These are phyloP conservation scores for Coregonus ussuriensis DNA, from an alignment of 2,797 vertebrate species.

Conservation along the genomic window DNA sequence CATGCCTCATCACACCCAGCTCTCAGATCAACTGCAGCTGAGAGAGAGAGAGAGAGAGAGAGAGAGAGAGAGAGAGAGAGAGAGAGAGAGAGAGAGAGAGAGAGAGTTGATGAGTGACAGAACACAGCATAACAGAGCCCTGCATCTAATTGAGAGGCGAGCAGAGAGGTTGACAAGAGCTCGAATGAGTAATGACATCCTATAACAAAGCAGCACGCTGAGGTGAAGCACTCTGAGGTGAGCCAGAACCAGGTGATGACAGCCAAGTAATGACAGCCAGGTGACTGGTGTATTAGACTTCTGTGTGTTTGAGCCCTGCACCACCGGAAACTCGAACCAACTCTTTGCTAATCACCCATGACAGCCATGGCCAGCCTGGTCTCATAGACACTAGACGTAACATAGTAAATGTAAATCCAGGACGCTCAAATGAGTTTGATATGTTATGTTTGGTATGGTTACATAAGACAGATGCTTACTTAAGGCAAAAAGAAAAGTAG, in stretches of 20 bases:
- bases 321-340: constrained; percentile 21
- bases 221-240: background rate
- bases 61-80: background rate
- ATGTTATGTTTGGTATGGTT: no score
- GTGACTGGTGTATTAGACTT: background rate
- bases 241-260: constrained; percentile 43
- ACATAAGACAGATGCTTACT: no score
- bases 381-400: no score
- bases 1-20: no score
- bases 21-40: no score
- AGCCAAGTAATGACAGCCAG: constrained; percentile 34
- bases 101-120: background rate
- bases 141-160: background rate
- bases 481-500: no score
- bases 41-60: background rate
- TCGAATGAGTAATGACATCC: constrained; percentile 16
- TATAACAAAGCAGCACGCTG: constrained; percentile 5
- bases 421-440: no score
- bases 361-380: constrained; percentile 35
- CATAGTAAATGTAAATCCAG: no score
- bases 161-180: constrained; percentile 1
- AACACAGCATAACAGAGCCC: constrained; percentile 9
- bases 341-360: constrained; percentile 37
- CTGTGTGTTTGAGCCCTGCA: constrained; percentile 10
- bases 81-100: background rate